Evolutionary conservation across 2,888 invertebrate species (phyloP).

Genomic region (Dryobotodes eremita): DNA sequence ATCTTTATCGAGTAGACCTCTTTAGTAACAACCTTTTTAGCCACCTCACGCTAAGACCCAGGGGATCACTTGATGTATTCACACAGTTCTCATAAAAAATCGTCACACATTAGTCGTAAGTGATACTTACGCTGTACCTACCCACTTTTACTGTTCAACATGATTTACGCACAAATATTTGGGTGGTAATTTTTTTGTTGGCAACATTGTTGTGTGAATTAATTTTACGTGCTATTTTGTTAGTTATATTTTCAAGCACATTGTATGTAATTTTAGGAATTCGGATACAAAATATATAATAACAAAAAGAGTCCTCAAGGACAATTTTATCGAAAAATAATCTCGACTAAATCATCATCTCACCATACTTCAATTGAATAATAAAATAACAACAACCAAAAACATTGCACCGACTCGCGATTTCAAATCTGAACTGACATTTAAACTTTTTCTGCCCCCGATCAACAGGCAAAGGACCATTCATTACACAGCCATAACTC

Average conservation of each 20-base stretch:
- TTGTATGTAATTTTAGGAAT: not conserved
- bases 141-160: constrained; percentile 58
- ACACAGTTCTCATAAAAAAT: constrained; percentile 78
- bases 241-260: not conserved
- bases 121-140: constrained; percentile 70
- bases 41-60: constrained; percentile 56
- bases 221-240: not conserved
- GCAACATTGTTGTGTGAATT: constrained; percentile 48
- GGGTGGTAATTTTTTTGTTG: constrained; percentile 64
- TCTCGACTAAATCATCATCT: not conserved
- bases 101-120: constrained; percentile 75
- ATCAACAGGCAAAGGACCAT: constrained; percentile 61
- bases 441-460: constrained; percentile 47
- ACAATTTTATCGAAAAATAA: constrained; percentile 11
- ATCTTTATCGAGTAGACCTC: constrained; percentile 63
- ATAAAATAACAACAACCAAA: constrained; percentile 28
- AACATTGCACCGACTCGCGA: constrained; percentile 45
- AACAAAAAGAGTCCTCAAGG: not conserved
- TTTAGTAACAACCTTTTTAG: constrained; percentile 62
- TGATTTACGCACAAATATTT: constrained; percentile 66
- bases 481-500: constrained; percentile 63
- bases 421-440: constrained; percentile 41
- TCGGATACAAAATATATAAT: not conserved
- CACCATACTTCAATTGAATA: not conserved
- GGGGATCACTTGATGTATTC: constrained; percentile 75